These are phyloP conservation scores for Isurus oxyrinchus DNA, from an alignment of 2,113 vertebrate genomes.

Conservation along the genomic window DNA sequence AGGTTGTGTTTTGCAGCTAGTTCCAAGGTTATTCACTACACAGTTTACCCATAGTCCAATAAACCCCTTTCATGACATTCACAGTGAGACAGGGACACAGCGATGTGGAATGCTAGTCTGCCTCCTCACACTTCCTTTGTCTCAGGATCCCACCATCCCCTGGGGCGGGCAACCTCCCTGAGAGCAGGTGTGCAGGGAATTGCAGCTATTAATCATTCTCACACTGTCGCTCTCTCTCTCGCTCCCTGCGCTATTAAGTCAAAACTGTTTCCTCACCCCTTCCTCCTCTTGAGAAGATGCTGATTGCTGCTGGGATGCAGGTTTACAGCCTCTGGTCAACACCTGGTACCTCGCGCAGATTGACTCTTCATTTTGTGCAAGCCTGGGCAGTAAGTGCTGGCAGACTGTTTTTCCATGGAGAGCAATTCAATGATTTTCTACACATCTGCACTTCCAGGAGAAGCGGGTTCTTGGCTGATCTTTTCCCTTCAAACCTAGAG, in stretches of 20 bases:
- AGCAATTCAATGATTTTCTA: background rate
- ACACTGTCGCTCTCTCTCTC: background rate
- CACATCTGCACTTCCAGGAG: background rate
- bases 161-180: background rate
- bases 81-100: background rate
- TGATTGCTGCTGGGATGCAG: background rate
- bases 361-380: background rate
- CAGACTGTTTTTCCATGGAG: background rate
- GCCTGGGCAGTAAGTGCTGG: background rate
- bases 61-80: background rate
- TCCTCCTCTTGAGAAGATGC: background rate
- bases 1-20: background rate
- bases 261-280: background rate
- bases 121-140: background rate
- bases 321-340: background rate
- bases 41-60: background rate
- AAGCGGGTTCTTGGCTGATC: background rate
- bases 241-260: background rate
- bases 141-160: background rate
- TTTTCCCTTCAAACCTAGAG: background rate
- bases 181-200: background rate
- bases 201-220: background rate
- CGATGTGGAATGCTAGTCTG: background rate
- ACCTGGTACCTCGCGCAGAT: background rate
- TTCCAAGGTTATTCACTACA: background rate